Conservation (phyloP, 2,888 invertebrate genomes). For the Colostygia pectinataria region DNA sequence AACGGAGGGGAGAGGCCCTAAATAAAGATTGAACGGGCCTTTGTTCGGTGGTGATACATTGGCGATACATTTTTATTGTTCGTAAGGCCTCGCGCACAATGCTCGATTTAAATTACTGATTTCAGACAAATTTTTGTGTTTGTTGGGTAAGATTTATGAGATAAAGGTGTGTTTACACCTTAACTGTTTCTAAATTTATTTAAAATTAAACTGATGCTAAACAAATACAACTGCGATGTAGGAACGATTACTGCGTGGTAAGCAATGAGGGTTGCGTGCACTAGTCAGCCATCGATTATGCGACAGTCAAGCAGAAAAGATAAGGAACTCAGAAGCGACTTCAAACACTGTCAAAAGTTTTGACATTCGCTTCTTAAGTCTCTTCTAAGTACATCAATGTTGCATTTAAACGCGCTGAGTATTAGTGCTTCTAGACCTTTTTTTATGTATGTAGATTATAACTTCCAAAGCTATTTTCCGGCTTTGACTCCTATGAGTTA, state of each 20-base stretch:
- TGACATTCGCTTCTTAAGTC: too few species aligned
- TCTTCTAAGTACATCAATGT: too few species aligned
- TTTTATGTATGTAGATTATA: too few species aligned
- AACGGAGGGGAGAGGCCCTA: slow-evolving; percentile 41
- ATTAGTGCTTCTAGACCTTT: too few species aligned
- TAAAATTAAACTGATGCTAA: neutral
- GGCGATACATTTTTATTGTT: slow-evolving; percentile 37
- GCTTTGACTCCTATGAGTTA: too few species aligned
- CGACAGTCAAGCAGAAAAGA: too few species aligned
- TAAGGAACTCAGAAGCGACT: too few species aligned
- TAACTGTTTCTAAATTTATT: neutral
- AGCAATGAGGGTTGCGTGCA: too few species aligned
- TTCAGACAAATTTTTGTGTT: slow-evolving; percentile 5
- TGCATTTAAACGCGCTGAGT: too few species aligned
- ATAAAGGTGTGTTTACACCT: neutral
- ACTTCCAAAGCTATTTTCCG: too few species aligned
- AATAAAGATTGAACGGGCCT: slow-evolving; percentile 60
- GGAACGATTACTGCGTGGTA: neutral
- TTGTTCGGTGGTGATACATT: slow-evolving; percentile 45
- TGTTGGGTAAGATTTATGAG: slow-evolving; percentile 4
- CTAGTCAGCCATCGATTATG: too few species aligned
- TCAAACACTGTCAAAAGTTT: too few species aligned
- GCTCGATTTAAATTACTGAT: slow-evolving; percentile 19
- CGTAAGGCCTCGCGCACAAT: slow-evolving; percentile 21
- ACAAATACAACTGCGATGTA: neutral